Base-by-base conservation (phyloP, 1,140 invertebrate genomes). In the Theocolax elegans region DNA sequence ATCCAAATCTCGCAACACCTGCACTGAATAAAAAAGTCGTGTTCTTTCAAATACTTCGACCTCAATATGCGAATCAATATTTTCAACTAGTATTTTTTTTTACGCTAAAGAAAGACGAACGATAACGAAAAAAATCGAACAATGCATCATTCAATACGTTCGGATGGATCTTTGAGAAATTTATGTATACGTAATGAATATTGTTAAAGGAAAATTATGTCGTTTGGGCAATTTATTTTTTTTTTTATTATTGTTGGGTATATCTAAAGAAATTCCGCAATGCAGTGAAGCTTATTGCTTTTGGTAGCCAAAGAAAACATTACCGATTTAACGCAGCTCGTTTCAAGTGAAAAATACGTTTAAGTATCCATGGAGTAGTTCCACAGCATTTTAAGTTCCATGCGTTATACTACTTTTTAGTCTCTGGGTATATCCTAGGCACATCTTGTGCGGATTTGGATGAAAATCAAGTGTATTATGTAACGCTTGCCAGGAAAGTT, bases 391-490 rank as follows among this genome's bases (percentile, higher is more conserved):
- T 54, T 54, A 54, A 54, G 4, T 12, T 54, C 19, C 10, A 8
- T 21, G 13, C 29, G 7, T 31, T 54, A n/a, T n/a, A 31, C 51
- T n/a, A 31, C 15, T 54, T 42, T 58, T 15, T 13, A 25, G 23
- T 21, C 40, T 58, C 19, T 27, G 40, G 54, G 10, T 23, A 35
- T 7, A 42, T 40, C 21, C n/a, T n/a, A n/a, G n/a, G n/a, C n/a
- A n/a, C n/a, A n/a, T n/a, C 25, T 54, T 12, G 7, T 56, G 15
- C 35, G 40, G 54, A 58, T 58, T 58, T 58, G 31, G 35, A 58
- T 58, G 35, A 42, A 58, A 58, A 58, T 58, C 54, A 42, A 40
- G 21, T 58, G 10, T 42, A 25, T 42, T 40, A 2, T 19, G 12
- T 40, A 42, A 58, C n/a, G 19, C 17, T 40, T 58, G 35, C 54